These are phyloP conservation scores for Apoderus coryli DNA, from an alignment of 2,888 invertebrate genomes.

Conservation along the genomic window DNA sequence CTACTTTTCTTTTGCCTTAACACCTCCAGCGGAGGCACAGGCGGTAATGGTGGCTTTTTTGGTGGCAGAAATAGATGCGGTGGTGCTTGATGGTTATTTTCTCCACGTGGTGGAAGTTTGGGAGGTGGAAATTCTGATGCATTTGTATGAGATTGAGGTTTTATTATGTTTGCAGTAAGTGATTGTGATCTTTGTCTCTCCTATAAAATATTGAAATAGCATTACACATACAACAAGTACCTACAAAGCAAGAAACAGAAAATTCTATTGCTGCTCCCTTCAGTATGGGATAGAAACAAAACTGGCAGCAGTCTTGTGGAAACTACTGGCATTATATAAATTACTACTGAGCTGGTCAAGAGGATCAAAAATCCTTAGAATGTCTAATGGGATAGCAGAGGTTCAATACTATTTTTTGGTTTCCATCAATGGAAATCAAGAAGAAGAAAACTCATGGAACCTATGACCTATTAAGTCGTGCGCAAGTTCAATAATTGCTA, in stretches of 20 bases:
- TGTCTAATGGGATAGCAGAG: no score
- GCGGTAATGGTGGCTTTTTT: slow-evolving; percentile 59
- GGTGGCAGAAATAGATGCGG: slow-evolving; percentile 45
- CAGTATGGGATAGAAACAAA: no score
- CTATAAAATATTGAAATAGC: slow-evolving; percentile 5
- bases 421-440: no score
- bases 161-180: slow-evolving; percentile 24
- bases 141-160: neutral
- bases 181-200: slow-evolving; percentile 42
- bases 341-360: no score
- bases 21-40: slow-evolving; percentile 49
- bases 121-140: slow-evolving; percentile 25
- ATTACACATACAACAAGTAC: neutral
- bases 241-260: no score
- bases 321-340: no score
- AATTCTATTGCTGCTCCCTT: no score
- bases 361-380: no score
- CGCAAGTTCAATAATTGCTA: no score
- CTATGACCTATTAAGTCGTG: no score
- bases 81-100: slow-evolving; percentile 30
- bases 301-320: no score
- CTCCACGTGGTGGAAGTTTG: slow-evolving; percentile 39
- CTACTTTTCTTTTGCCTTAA: slow-evolving; percentile 38
- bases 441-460: no score
- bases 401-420: neutral